phyloP scores from a whole-genome alignment of 2,113 vertebrate species.

The Epinephelus fuscoguttatus region DNA sequence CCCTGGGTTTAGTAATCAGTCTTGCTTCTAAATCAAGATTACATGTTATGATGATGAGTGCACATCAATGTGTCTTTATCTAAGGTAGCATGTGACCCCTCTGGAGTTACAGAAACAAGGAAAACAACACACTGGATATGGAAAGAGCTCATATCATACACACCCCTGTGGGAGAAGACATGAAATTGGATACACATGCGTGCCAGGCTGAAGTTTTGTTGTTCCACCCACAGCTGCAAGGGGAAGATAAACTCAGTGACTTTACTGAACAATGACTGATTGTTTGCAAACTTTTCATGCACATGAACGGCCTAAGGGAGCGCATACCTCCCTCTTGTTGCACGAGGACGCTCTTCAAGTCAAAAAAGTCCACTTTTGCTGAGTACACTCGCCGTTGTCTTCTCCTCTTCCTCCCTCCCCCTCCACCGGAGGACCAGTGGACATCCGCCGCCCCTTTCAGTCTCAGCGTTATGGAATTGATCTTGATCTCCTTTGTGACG shows the following conservation, averaged over 20 bases:
- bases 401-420: neutral
- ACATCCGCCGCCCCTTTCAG: slow-evolving; percentile 34
- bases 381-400: fast-evolving
- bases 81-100: neutral
- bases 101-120: neutral
- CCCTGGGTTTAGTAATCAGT: neutral
- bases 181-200: slow-evolving; percentile 61
- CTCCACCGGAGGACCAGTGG: slow-evolving; percentile 30
- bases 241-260: neutral
- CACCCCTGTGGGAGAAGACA: slow-evolving; percentile 68
- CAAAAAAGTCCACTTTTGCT: slow-evolving; percentile 41
- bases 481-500: slow-evolving; percentile 50
- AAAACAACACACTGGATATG: neutral
- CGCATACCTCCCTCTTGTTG: slow-evolving; percentile 19
- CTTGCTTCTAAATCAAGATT: neutral
- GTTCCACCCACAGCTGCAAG: neutral
- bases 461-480: slow-evolving; percentile 36
- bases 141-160: slow-evolving; percentile 26
- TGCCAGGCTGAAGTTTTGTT: slow-evolving; percentile 47
- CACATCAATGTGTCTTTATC: neutral
- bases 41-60: neutral
- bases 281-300: neutral
- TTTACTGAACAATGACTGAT: neutral
- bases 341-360: slow-evolving; percentile 23
- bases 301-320: neutral